Evolutionary conservation across 1,140 invertebrate species (phyloP).

Genomic region (Habropoda laboriosa): DNA sequence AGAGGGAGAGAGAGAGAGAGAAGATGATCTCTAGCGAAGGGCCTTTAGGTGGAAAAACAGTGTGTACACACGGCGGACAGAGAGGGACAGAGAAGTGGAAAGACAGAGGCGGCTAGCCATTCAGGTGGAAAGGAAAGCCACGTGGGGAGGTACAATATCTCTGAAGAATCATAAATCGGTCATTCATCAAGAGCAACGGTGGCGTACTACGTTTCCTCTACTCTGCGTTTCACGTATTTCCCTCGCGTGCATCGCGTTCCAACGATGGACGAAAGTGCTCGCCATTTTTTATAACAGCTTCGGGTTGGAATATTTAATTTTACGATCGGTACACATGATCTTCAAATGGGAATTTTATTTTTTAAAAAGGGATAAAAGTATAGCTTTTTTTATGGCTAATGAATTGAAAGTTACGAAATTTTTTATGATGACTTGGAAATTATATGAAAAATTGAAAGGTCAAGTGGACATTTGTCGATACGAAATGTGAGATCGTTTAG

Average conservation of each 20-base stretch:
- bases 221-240: not conserved
- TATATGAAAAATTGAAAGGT: too few relatives aligned
- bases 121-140: constrained; percentile 53
- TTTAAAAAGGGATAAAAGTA: too few relatives aligned
- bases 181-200: constrained; percentile 63
- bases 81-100: constrained; percentile 10
- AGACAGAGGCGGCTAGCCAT: constrained; percentile 7
- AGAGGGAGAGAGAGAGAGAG: not conserved
- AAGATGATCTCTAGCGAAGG: not conserved
- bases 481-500: too few relatives aligned
- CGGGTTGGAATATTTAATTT: not conserved
- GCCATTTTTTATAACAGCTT: not conserved
- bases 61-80: too few relatives aligned
- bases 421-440: too few relatives aligned
- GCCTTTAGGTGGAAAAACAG: too few relatives aligned
- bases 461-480: too few relatives aligned
- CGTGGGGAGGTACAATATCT: constrained; percentile 34
- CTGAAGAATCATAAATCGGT: constrained; percentile 60
- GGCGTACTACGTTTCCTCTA: constrained; percentile 41
- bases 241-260: not conserved
- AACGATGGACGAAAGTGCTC: not conserved
- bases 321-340: not conserved
- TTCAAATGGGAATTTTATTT: too few relatives aligned
- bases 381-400: too few relatives aligned
- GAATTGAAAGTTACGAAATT: too few relatives aligned